Evolutionary conservation across 2,113 vertebrate species (phyloP).

Genomic region (Vulpes vulpes): DNA sequence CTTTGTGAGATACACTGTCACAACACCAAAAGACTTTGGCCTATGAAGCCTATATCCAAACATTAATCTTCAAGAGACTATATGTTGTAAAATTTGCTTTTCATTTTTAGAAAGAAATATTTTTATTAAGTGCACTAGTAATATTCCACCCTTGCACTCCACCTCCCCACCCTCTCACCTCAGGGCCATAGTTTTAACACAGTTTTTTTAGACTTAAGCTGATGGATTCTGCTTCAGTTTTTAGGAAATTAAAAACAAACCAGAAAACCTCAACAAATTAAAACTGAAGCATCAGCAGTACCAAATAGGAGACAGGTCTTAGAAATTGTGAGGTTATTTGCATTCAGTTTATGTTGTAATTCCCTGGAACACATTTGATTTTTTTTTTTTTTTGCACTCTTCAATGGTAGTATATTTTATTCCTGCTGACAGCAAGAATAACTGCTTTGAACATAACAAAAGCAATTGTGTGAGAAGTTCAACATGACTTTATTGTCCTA

Average conservation of each 20-base stretch:
- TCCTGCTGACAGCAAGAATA: constrained; percentile 76
- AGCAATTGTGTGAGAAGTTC: constrained; percentile 69
- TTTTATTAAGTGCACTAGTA: neutral
- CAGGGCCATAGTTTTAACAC: neutral
- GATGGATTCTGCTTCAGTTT: neutral
- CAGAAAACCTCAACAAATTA: neutral
- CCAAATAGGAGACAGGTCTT: neutral
- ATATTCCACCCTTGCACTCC: neutral
- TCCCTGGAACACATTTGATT: constrained; percentile 7
- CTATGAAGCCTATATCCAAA: neutral
- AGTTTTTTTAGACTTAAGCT: neutral
- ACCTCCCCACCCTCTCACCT: fast-evolving
- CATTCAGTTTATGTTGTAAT: constrained; percentile 40
- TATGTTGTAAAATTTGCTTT: neutral
- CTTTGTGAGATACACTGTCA: neutral
- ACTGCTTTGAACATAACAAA: constrained; percentile 75
- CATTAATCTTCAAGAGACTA: constrained; percentile 1
- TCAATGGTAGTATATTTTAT: constrained; percentile 67
- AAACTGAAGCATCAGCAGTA: neutral
- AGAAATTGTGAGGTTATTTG: neutral
- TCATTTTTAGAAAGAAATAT: neutral
- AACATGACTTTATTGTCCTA: constrained; percentile 57
- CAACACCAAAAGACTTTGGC: neutral
- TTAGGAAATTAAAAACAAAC: neutral
- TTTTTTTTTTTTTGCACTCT: neutral